A percentile compares a stretch with the other conserved stretches of the same genome.
Evolutionary conservation across 1,140 invertebrate genomes (phyloP).

Genomic region (Eriosoma lanigerum): DNA sequence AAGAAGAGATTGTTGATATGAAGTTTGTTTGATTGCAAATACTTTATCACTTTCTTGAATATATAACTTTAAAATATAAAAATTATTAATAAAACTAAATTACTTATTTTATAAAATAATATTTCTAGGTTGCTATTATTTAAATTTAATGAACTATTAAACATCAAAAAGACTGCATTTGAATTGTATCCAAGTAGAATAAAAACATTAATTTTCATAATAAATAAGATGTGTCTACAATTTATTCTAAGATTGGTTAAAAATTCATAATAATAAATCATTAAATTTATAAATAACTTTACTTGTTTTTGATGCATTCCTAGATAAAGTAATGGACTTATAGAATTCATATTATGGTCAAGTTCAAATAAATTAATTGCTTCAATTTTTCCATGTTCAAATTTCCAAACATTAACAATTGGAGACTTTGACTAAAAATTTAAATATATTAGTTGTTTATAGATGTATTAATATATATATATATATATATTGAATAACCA

Average conservation of each 20-base stretch:
- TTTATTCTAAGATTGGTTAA: not conserved
- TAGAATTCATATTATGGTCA: slow-evolving; percentile 55
- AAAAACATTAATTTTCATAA: too few species aligned
- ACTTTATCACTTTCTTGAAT: slow-evolving; percentile 69
- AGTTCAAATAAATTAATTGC: slow-evolving; percentile 75
- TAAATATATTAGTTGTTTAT: slow-evolving; percentile 21
- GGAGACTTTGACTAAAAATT: slow-evolving; percentile 73
- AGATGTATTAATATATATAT: too few species aligned
- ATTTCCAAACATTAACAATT: slow-evolving; percentile 80
- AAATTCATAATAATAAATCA: not conserved
- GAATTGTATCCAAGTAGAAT: too few species aligned
- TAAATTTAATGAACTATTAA: not conserved
- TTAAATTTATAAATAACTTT: slow-evolving; percentile 35
- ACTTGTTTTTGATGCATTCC: slow-evolving; percentile 83
- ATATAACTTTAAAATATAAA: slow-evolving; percentile 64
- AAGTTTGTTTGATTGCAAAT: slow-evolving; percentile 15
- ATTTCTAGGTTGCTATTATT: not conserved
- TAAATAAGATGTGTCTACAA: too few species aligned
- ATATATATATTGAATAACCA: slow-evolving; percentile 20
- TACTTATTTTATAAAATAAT: too few species aligned
- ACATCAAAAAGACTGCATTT: too few species aligned
- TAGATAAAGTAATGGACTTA: slow-evolving; percentile 74
- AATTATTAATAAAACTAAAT: not conserved
- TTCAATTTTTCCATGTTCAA: slow-evolving; percentile 66
- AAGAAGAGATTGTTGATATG: slow-evolving; percentile 52